A percentile compares a stretch with the other conserved stretches of the same genome.
Conservation (phyloP, 2,888 invertebrate species). For the Zele albiditarsus region DNA sequence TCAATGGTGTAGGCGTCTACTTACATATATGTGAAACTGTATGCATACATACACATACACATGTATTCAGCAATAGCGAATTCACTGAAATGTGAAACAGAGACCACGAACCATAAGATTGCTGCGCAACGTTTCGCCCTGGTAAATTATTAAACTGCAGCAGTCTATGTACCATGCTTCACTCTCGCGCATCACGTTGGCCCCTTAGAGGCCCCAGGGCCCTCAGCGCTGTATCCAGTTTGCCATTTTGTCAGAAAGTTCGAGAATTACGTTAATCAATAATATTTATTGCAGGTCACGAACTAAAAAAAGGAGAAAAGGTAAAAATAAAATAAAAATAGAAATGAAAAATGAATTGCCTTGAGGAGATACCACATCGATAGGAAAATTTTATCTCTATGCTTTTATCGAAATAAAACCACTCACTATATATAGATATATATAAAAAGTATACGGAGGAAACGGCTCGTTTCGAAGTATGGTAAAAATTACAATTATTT, state of each 20-base stretch:
- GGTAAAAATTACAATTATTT: no score
- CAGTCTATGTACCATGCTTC: conserved; percentile 12
- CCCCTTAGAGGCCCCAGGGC: neutral
- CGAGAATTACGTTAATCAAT: conserved; percentile 6
- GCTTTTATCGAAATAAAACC: no score
- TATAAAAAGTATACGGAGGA: no score
- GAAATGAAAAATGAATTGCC: neutral
- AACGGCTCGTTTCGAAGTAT: no score
- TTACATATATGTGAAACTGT: no score
- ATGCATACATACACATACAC: neutral
- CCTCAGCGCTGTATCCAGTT: neutral
- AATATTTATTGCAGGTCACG: conserved; percentile 10
- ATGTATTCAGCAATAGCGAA: neutral
- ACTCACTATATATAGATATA: no score
- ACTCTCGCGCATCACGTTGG: neutral
- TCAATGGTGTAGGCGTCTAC: no score
- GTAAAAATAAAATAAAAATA: neutral
- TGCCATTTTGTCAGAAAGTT: conserved; percentile 7
- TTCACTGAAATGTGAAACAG: conserved; percentile 2
- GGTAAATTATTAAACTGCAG: conserved; percentile 36
- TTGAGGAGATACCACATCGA: neutral
- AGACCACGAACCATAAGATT: conserved; percentile 35
- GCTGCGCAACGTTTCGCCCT: conserved; percentile 17
- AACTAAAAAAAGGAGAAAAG: neutral
- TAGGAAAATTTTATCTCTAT: no score